Base-by-base conservation (phyloP, 2,113 vertebrate genomes). In the Coreoperca whiteheadi region DNA sequence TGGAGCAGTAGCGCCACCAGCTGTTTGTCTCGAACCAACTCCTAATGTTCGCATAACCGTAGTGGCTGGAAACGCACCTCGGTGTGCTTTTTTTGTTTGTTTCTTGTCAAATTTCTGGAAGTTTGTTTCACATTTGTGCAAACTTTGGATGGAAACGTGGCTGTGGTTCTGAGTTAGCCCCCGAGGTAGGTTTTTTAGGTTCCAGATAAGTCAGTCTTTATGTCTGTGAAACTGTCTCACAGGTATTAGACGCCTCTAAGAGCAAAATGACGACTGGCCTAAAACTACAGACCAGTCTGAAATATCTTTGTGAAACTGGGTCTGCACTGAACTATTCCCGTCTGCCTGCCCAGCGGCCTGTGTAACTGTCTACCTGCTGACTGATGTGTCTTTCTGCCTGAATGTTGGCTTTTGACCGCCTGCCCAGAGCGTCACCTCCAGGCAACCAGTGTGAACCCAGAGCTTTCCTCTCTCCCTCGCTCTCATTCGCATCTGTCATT, bases 381-480 rank as follows among this genome's bases (percentile, higher is more conserved):
- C 48, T 25, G 46, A 37, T 32, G 53, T 32, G 39, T 82, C 39
- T 71, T 8, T 63, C 54, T 73, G 43, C 7, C 57, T 84, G 53
- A 51, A 48, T 68, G 39, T 21, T 14, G 37, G 4, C 61, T 56
- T 67, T 43, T 85, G 30, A 54, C 48, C 12, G 25, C 1, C 63
- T 70, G 37, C 63, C 30, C 83, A 51, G 50, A 85, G 81, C 82
- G 46, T 92, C 84, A 88, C 85, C 92, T 94, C 92, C 94, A 94
- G 91, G 18, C 93, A 93, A 73, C 88, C 93, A 93, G 74, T 92
- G 94, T 78, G 88, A 89, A 90, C 95, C 94, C 86, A 89, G 15
- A 73, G 56, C 41, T 1, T 67, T 37, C 7, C 56, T n/a, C 75
- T 50, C 50, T 25, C 20, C 16, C 32, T 20, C 68, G 1, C 74